A percentile compares a stretch with the other conserved stretches of the same genome.
phyloP scores from a whole-genome alignment of 2,888 invertebrate species.

The Acrocyrtus sp. region DNA sequence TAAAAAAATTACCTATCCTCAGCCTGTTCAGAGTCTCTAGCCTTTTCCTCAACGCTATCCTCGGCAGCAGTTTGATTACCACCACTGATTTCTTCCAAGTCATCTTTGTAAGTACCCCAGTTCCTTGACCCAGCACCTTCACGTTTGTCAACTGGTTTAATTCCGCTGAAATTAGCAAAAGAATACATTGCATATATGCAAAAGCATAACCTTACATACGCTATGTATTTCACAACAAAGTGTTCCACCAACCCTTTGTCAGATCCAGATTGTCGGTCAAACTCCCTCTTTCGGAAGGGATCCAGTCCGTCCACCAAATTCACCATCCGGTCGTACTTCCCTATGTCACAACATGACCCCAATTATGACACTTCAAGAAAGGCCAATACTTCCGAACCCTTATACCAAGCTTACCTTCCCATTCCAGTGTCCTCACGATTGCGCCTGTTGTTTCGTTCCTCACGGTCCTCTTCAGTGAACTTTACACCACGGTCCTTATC shows the following conservation, averaged over 20 bases:
- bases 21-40: constrained; percentile 49
- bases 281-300: constrained; percentile 87
- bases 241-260: constrained; percentile 78
- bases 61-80: constrained; percentile 40
- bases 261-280: constrained; percentile 93
- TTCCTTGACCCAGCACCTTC: constrained; percentile 95
- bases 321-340: constrained; percentile 50
- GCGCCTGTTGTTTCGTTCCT: constrained; percentile 77
- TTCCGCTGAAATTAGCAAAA: constrained; percentile 72
- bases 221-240: not conserved
- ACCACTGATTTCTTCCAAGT: constrained; percentile 75
- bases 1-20: constrained; percentile 56
- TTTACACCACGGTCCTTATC: constrained; percentile 69
- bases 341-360: constrained; percentile 2
- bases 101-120: constrained; percentile 95
- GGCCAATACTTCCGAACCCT: too few relatives aligned
- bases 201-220: not conserved
- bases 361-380: too few relatives aligned
- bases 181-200: not conserved
- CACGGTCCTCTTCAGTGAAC: constrained; percentile 73
- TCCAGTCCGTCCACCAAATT: constrained; percentile 64
- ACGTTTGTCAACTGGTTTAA: constrained; percentile 92
- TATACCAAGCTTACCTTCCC: constrained; percentile 56
- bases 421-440: constrained; percentile 67
- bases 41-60: constrained; percentile 54